phyloP scores from a whole-genome alignment of 2,888 invertebrate genomes.

The Rhagium mordax region DNA sequence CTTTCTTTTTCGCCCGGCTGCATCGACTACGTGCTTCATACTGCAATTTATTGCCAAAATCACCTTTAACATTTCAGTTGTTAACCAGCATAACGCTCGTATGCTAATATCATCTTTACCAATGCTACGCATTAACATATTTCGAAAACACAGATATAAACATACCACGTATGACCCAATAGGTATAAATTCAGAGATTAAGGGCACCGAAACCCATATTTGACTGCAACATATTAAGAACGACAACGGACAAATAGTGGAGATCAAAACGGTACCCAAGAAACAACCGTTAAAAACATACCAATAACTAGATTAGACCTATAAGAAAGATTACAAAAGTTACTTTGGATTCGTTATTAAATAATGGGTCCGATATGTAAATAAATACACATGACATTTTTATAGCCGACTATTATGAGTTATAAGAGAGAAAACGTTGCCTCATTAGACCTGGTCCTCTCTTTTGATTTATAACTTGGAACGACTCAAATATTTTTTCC shows the following conservation, averaged over 20 bases:
- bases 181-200: neutral
- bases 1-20: too few relatives aligned
- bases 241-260: neutral
- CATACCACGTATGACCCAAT: neutral
- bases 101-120: neutral
- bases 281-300: neutral
- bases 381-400: neutral
- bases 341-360: neutral
- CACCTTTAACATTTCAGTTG: too few relatives aligned
- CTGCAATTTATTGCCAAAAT: too few relatives aligned
- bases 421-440: conserved; percentile 1
- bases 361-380: neutral
- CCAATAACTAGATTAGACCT: neutral
- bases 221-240: neutral
- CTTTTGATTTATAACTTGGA: conserved; percentile 6
- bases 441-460: neutral
- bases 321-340: neutral
- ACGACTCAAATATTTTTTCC: conserved; percentile 1
- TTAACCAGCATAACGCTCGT: neutral
- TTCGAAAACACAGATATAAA: neutral
- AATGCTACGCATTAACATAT: neutral
- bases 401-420: neutral
- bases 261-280: neutral
- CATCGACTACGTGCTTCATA: too few relatives aligned
- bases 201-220: neutral